These are phyloP conservation scores for Choloepus didactylus DNA, from an alignment of 2,797 vertebrate species.

Conservation along the genomic window DNA sequence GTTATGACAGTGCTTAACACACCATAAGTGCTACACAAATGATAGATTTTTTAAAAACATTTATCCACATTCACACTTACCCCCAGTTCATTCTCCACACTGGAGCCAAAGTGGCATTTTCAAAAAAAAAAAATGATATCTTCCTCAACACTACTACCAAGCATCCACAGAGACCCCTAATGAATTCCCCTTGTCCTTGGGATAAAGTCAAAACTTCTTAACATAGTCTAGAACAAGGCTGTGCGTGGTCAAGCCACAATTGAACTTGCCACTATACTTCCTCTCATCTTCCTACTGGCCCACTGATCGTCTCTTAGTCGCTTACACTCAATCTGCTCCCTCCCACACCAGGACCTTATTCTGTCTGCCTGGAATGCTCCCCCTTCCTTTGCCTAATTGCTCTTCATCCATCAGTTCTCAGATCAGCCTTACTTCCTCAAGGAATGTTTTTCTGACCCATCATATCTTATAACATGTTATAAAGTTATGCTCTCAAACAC, in stretches of 20 bases:
- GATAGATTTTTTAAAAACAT: not conserved
- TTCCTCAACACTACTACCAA: not conserved
- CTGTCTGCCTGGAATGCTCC: not conserved
- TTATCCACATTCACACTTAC: not conserved
- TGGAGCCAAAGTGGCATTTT: slow-evolving; percentile 34
- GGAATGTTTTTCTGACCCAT: not conserved
- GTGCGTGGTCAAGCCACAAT: not conserved
- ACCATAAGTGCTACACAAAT: not conserved
- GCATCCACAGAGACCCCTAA: not conserved
- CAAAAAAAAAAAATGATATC: not conserved
- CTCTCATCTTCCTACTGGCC: not conserved
- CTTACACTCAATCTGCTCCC: not conserved
- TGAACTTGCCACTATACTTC: not conserved
- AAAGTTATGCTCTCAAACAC: not conserved
- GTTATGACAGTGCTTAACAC: not conserved
- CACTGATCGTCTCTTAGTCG: not conserved
- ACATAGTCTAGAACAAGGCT: not conserved
- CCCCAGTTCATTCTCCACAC: not conserved
- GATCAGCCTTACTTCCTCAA: not conserved
- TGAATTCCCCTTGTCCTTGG: not conserved
- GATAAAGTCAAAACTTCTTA: not conserved
- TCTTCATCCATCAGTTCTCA: not conserved
- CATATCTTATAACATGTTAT: not conserved
- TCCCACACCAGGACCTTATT: not conserved
- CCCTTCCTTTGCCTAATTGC: not conserved